Evolutionary conservation across 37 sponge, comb jelly and placozoan genomes (phyloP).

Genomic region (Chondrilla cf. caribensis): DNA sequence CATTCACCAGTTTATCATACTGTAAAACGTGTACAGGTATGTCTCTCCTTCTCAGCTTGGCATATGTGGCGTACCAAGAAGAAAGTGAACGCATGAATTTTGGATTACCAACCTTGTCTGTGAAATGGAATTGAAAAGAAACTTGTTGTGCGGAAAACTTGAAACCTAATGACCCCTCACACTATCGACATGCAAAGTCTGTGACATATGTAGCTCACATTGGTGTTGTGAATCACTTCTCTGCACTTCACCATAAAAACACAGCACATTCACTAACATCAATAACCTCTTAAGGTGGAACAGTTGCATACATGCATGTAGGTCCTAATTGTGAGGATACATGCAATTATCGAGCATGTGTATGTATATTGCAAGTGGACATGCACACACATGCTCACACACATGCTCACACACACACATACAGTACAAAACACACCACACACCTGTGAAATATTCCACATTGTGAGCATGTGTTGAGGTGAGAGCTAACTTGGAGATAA

Average conservation of each 20-base stretch:
- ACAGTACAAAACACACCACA: slow-evolving; percentile 18
- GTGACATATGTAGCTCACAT: no score
- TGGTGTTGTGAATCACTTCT: no score
- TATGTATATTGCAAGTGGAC: neutral
- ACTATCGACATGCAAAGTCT: no score
- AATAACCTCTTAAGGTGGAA: no score
- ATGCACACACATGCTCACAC: slow-evolving; percentile 3
- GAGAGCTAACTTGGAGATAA: neutral
- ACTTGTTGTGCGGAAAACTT: neutral
- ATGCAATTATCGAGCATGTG: neutral
- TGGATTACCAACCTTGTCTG: no score
- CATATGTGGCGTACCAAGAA: no score
- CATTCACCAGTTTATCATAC: neutral
- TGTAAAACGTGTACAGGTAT: neutral
- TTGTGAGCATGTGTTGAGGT: neutral
- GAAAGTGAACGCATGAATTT: no score
- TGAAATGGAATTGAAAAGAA: no score
- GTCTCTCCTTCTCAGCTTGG: neutral
- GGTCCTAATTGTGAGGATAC: neutral
- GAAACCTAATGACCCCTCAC: no score
- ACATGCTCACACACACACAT: slow-evolving; percentile 8
- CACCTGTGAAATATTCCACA: neutral
- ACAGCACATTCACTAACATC: no score
- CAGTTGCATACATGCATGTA: no score
- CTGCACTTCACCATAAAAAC: no score